These are phyloP conservation scores for Uropsilus gracilis DNA, from an alignment of 2,113 vertebrate genomes.

Conservation along the genomic window DNA sequence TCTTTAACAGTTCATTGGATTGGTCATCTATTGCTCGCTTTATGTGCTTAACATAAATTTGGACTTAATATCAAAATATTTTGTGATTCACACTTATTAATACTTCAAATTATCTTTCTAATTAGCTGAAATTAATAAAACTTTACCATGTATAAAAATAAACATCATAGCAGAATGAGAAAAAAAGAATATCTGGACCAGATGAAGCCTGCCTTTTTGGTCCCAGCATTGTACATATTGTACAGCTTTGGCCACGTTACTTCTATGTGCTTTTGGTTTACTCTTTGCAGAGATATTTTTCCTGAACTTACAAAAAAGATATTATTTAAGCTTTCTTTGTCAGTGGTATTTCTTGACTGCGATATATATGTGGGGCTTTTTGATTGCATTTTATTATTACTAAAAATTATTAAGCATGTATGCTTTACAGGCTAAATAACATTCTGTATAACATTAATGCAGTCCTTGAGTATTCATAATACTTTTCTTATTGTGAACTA, in stretches of 20 bases:
- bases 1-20: background rate
- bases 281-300: conserved; percentile 10
- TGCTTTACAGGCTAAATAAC: background rate
- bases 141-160: background rate
- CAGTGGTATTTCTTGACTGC: conserved; percentile 5
- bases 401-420: conserved; percentile 40
- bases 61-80: conserved; percentile 45
- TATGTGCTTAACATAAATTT: conserved; percentile 10
- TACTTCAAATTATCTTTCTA: conserved; percentile 36
- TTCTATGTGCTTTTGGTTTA: conserved; percentile 34
- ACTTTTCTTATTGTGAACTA: background rate
- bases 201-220: background rate
- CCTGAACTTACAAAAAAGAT: conserved; percentile 21
- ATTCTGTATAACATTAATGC: conserved; percentile 4
- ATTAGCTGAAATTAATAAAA: conserved; percentile 22
- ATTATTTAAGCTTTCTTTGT: conserved; percentile 26
- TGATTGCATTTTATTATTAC: conserved; percentile 3
- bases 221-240: background rate
- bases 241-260: background rate
- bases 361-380: background rate
- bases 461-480: background rate
- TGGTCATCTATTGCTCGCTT: background rate
- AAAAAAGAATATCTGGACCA: background rate
- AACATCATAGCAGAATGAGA: background rate
- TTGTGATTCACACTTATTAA: conserved; percentile 33